Base-by-base conservation (phyloP, 2,113 vertebrate species). In the Electrona antarctica region DNA sequence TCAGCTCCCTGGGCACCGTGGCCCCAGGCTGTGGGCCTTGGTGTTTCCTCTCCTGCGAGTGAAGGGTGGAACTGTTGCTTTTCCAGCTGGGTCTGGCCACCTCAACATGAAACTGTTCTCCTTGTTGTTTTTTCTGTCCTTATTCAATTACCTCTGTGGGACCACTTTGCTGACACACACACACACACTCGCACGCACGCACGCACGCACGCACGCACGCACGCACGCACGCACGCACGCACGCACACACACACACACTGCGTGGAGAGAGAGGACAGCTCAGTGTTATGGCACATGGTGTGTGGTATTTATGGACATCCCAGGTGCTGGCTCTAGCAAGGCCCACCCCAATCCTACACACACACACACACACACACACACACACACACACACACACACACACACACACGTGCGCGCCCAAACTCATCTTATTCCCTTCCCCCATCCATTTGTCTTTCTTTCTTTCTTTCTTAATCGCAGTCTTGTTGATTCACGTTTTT, bases 1-100 rank as follows among this genome's bases (percentile, higher is more conserved):
- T 83, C 74, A 75, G 79, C 79, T 76, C 78, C 73, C 77, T 59
- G 58, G 73, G 67, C 66, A 7, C 70, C n/a, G 12, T 76, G 45
- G 74, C 71, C 77, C 67, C 79, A 77, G 69, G 67, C 41, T 55
- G 47, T 67, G 69, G 68, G 58, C 68, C 64, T 67, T 50, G 56
- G 67, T 69, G 67, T 78, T 86, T 87, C 74, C 75, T 67, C 69
- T 84, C 73, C 64, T 60, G 79, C 76, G 41, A 41, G 48, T 71
- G 74, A 74, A 65, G 79, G 46, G 29, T 67, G 69, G 55, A 55
- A 51, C 66, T 82, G 86, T 84, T 95, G 92, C 93, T 95, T 84
- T 93, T 90, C 87, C 93, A 95, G 93, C 94, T 96, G 94, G 14
- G 71, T 78, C 64, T 72, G 71, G 86, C 80, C 74, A 69, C 67